Percentiles rank a stretch among this genome's conserved stretches.
These are phyloP conservation scores for Notodonta dromedarius DNA, from an alignment of 2,888 invertebrate genomes.

Conservation along the genomic window DNA sequence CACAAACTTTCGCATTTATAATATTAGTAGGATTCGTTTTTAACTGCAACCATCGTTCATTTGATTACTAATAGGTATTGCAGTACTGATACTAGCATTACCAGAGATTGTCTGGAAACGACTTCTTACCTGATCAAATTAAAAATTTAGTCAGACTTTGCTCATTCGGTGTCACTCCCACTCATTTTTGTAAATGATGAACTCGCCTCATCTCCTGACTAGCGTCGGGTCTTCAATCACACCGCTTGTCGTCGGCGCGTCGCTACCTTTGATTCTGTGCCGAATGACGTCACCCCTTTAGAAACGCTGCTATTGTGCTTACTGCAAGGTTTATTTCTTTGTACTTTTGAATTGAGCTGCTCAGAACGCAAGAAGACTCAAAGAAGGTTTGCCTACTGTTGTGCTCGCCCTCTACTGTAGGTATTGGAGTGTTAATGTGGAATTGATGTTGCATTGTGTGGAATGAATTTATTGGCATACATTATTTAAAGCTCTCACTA, in stretches of 20 bases:
- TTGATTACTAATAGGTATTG: too few relatives aligned
- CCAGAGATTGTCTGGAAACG: too few relatives aligned
- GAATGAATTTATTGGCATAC: not conserved
- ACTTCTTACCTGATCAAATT: too few relatives aligned
- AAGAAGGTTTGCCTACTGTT: not conserved
- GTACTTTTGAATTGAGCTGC: not conserved
- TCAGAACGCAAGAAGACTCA: not conserved
- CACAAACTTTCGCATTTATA: too few relatives aligned
- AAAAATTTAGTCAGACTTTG: too few relatives aligned
- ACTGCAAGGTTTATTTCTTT: constrained; percentile 18
- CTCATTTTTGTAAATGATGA: too few relatives aligned
- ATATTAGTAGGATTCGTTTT: too few relatives aligned
- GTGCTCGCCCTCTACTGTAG: not conserved
- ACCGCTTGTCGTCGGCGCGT: constrained; percentile 9
- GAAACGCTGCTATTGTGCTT: constrained; percentile 8
- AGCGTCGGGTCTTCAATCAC: constrained; percentile 3
- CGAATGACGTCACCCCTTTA: constrained; percentile 5
- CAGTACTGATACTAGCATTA: too few relatives aligned
- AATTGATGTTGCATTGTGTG: not conserved
- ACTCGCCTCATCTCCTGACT: not conserved
- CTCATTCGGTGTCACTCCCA: too few relatives aligned
- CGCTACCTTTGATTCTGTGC: constrained; percentile 35
- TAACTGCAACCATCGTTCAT: too few relatives aligned
- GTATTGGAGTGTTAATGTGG: too few relatives aligned
- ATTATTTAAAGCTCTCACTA: not conserved